Conservation (phyloP, 1,140 invertebrate genomes). For the Drosophila saltans region DNA sequence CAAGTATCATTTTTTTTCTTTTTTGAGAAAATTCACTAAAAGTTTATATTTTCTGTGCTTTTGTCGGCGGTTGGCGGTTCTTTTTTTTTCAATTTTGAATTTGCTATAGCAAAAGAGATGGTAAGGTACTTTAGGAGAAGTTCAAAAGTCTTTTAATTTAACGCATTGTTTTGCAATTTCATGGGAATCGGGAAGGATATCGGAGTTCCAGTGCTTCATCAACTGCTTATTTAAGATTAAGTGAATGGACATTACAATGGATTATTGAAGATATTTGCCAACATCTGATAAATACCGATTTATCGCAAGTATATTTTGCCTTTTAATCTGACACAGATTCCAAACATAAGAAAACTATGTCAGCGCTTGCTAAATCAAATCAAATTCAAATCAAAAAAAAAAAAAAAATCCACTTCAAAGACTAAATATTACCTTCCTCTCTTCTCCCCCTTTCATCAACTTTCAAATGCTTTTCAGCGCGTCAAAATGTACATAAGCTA, state of each 20-base stretch:
- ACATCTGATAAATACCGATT: not conserved
- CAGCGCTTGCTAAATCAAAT: conserved; percentile 54
- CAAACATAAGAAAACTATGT: conserved; percentile 32
- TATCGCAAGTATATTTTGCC: conserved; percentile 10
- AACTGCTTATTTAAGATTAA: no score
- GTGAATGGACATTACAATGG: no score
- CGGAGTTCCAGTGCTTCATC: no score
- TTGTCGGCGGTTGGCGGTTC: conserved; percentile 6
- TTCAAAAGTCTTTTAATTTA: no score
- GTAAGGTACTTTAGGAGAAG: no score
- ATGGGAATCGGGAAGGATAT: no score
- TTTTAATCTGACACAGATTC: conserved; percentile 41
- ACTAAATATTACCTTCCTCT: conserved; percentile 10
- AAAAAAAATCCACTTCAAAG: conserved; percentile 51
- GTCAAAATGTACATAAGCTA: conserved; percentile 35
- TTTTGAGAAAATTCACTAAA: conserved; percentile 13
- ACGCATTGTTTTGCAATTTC: no score
- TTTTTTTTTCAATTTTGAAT: no score
- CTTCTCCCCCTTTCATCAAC: not conserved
- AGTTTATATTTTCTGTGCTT: conserved; percentile 32
- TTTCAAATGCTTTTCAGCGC: conserved; percentile 63
- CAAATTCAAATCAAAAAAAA: not conserved
- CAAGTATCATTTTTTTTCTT: no score
- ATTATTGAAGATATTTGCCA: no score
- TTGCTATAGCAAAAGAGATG: no score